Percentiles rank a stretch among this genome's conserved stretches.
phyloP scores from a whole-genome alignment of 1,140 invertebrate species.

The Dinothrombium tinctorium region DNA sequence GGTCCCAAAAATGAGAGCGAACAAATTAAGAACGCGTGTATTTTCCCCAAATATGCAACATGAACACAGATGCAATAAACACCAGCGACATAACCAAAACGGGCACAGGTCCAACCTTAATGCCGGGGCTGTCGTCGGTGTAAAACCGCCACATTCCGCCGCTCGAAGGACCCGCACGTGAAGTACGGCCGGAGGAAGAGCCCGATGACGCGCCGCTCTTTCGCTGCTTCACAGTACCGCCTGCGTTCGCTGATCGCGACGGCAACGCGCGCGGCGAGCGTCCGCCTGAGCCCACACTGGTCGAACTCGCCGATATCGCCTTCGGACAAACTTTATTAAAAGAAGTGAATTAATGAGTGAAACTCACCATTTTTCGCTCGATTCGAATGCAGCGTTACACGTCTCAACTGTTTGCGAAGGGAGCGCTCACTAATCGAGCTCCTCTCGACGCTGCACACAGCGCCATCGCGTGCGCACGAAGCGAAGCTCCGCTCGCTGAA shows the following conservation, averaged over 20 bases:
- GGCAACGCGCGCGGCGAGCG: slow-evolving; percentile 46
- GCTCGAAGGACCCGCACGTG: slow-evolving; percentile 52
- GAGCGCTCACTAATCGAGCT: too few relatives aligned
- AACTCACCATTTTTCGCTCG: too few relatives aligned
- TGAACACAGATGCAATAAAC: slow-evolving; percentile 98
- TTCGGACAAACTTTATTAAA: too few relatives aligned
- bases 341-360: too few relatives aligned
- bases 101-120: slow-evolving; percentile 98
- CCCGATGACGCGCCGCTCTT: slow-evolving; percentile 17
- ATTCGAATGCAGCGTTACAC: too few relatives aligned
- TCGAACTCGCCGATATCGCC: slow-evolving; percentile 69
- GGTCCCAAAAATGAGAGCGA: too few relatives aligned
- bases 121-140: slow-evolving; percentile 96
- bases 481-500: too few relatives aligned
- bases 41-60: slow-evolving; percentile 99
- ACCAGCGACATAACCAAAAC: slow-evolving; percentile 95
- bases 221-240: slow-evolving; percentile 49
- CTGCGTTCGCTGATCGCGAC: slow-evolving; percentile 34
- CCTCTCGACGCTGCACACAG: too few relatives aligned
- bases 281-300: slow-evolving; percentile 54
- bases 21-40: slow-evolving; percentile 81
- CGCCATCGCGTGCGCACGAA: too few relatives aligned
- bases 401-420: too few relatives aligned
- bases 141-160: slow-evolving; percentile 99
- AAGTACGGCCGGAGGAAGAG: slow-evolving; percentile 35